Evolutionary conservation across 2,797 vertebrate genomes (phyloP).

Genomic region (Anabas testudineus): DNA sequence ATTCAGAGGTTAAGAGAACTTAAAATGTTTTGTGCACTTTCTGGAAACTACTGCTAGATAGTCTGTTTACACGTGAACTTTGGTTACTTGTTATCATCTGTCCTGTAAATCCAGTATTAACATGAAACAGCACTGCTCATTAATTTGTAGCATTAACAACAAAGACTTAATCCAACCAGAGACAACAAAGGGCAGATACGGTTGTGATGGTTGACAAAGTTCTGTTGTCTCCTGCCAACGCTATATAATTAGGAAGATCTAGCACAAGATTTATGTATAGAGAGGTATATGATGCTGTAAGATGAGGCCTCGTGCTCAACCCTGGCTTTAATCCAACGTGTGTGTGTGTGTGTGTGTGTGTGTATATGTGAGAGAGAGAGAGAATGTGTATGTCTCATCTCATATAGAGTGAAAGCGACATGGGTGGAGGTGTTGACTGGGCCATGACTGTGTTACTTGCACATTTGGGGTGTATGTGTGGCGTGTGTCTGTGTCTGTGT

Average conservation of each 20-base stretch:
- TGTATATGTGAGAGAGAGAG: background rate
- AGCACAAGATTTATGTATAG: background rate
- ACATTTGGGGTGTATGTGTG: slow-evolving; percentile 37
- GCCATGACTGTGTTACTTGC: slow-evolving; percentile 59
- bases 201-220: background rate
- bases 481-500: slow-evolving; percentile 29
- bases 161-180: background rate
- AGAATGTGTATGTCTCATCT: slow-evolving; percentile 56
- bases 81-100: too few species aligned
- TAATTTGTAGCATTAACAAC: background rate
- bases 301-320: slow-evolving; percentile 53
- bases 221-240: background rate
- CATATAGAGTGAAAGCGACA: slow-evolving; percentile 66
- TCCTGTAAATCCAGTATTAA: background rate
- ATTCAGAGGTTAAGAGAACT: too few species aligned
- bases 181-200: background rate
- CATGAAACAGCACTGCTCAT: background rate
- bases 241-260: background rate
- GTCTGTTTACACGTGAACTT: too few species aligned
- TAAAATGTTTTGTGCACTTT: too few species aligned
- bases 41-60: too few species aligned
- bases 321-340: slow-evolving; percentile 64
- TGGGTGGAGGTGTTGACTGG: slow-evolving; percentile 68
- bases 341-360: slow-evolving; percentile 21
- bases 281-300: slow-evolving; percentile 12